These are phyloP conservation scores for Coturnix japonica DNA, from an alignment of 2,113 vertebrate species.

Conservation along the genomic window DNA sequence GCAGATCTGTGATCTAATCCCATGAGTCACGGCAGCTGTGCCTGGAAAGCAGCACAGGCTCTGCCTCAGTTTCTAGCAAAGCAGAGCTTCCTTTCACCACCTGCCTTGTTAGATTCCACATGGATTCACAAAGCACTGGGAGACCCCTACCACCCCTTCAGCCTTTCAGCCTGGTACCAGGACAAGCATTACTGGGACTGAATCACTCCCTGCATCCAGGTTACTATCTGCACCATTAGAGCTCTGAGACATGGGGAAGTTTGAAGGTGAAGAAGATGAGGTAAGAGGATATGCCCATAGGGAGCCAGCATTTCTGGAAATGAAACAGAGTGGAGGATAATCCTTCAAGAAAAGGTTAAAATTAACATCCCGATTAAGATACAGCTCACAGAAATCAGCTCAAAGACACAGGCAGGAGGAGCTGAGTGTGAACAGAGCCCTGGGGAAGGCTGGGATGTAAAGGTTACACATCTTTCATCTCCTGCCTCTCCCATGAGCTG, in stretches of 20 bases:
- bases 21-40: conserved; percentile 23
- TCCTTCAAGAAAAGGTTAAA: conserved; percentile 50
- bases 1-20: neutral
- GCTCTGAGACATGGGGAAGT: rapidly evolving
- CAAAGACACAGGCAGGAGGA: neutral
- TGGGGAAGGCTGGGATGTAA: neutral
- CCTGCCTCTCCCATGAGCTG: neutral
- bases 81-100: neutral
- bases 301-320: neutral
- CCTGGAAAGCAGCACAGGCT: conserved; percentile 36
- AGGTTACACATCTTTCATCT: neutral
- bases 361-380: conserved; percentile 50
- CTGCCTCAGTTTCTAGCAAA: neutral
- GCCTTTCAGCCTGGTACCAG: neutral
- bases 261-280: neutral
- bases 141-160: neutral
- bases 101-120: neutral
- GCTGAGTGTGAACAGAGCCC: neutral
- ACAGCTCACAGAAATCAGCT: conserved; percentile 6
- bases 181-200: neutral
- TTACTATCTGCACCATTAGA: neutral
- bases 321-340: neutral
- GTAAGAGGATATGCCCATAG: neutral
- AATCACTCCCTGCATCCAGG: neutral
- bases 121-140: neutral